Percentiles rank a stretch among this genome's conserved stretches.
Evolutionary conservation across 2,113 vertebrate species (phyloP).

Genomic region (Corythornis cristatus): DNA sequence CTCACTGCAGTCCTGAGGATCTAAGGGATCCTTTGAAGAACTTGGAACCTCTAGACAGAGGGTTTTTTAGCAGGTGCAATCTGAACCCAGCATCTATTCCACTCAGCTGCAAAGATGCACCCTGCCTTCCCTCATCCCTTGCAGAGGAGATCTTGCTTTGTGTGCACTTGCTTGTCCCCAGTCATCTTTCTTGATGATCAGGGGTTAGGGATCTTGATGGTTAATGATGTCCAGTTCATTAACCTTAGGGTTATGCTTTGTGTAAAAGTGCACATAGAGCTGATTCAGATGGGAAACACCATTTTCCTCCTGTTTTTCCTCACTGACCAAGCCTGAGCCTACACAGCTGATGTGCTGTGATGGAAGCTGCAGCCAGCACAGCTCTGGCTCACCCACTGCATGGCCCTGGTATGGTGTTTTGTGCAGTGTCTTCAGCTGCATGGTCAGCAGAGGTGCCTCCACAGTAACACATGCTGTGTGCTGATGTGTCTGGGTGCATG

Average conservation of each 20-base stretch:
- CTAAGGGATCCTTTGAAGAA: neutral
- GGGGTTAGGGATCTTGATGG: no score
- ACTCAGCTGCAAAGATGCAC: neutral
- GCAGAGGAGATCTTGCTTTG: neutral
- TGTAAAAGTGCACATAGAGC: neutral
- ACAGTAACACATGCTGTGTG: fast-evolving
- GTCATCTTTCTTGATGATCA: neutral
- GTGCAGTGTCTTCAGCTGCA: neutral
- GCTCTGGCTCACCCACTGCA: neutral
- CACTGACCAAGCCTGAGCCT: neutral
- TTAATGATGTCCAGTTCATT: neutral
- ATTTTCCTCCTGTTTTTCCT: neutral
- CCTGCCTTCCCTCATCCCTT: neutral
- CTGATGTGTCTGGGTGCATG: neutral
- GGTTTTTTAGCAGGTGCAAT: neutral
- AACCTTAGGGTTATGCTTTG: neutral
- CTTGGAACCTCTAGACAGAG: neutral
- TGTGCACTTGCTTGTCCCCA: neutral
- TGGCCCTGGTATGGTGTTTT: fast-evolving
- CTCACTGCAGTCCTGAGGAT: neutral
- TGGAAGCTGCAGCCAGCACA: neutral
- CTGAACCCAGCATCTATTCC: neutral
- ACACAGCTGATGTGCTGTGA: fast-evolving
- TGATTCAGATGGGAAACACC: neutral
- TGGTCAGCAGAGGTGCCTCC: neutral